A percentile compares a stretch with the other conserved stretches of the same genome.
Evolutionary conservation across 2,888 invertebrate genomes (phyloP).

Genomic region (Eupithecia subumbrata): DNA sequence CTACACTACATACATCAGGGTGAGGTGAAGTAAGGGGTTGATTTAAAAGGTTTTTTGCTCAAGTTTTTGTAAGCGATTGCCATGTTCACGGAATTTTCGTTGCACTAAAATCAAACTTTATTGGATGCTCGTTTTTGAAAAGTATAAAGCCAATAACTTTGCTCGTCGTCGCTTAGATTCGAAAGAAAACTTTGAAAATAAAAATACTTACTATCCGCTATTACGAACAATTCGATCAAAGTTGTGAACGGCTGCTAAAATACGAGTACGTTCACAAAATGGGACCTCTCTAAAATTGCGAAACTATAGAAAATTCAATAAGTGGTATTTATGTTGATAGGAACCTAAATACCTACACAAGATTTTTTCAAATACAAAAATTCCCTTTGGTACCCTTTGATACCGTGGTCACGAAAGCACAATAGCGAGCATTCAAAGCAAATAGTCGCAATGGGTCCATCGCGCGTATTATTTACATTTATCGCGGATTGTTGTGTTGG

Average conservation of each 20-base stretch:
- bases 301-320: slow-evolving; percentile 6
- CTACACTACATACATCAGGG: slow-evolving; percentile 14
- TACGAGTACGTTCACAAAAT: neutral
- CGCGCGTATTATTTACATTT: slow-evolving; percentile 67
- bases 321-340: neutral
- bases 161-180: neutral
- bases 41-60: slow-evolving; percentile 15
- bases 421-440: slow-evolving; percentile 64
- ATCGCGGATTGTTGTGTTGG: slow-evolving; percentile 60
- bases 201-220: neutral
- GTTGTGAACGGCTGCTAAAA: neutral
- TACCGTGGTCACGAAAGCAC: slow-evolving; percentile 40
- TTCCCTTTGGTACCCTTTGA: slow-evolving; percentile 10
- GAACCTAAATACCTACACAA: neutral
- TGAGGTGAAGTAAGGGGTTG: slow-evolving; percentile 9
- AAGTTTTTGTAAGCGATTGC: slow-evolving; percentile 7
- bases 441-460: slow-evolving; percentile 63
- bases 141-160: neutral
- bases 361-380: slow-evolving; percentile 20
- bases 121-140: neutral
- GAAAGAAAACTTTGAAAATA: neutral
- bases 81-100: neutral
- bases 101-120: neutral
- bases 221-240: neutral
- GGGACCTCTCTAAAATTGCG: neutral